phyloP scores from a whole-genome alignment of 2,113 vertebrate species.

The Calidris pygmaea region DNA sequence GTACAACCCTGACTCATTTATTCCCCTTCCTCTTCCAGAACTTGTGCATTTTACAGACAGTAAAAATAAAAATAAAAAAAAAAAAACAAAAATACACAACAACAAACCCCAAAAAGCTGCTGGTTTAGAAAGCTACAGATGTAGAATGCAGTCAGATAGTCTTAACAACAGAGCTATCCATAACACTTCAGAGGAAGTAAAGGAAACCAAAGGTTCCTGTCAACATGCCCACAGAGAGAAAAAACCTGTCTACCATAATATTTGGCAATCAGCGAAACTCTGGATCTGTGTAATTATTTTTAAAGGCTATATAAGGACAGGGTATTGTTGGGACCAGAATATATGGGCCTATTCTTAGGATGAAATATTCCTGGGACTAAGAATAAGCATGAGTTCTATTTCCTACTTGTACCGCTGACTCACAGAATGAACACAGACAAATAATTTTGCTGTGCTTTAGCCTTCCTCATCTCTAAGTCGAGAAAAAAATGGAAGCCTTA shows the following conservation, averaged over 20 bases:
- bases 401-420: not conserved
- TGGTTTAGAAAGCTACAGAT: not conserved
- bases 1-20: not conserved
- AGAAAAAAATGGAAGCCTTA: not conserved
- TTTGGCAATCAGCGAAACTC: not conserved
- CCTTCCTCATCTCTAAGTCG: not conserved
- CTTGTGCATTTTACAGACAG: not conserved
- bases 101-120: rapidly evolving
- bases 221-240: not conserved
- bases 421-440: not conserved
- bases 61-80: not conserved
- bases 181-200: not conserved
- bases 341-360: not conserved
- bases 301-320: not conserved
- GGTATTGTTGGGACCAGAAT: not conserved
- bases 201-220: constrained; percentile 21
- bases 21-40: not conserved
- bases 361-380: not conserved
- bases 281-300: not conserved
- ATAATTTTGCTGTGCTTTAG: not conserved
- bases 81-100: not conserved
- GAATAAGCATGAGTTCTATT: not conserved
- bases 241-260: not conserved
- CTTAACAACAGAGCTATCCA: not conserved
- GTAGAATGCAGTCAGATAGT: not conserved